Conservation (phyloP, 2,797 vertebrate species). For the Pachyuromys duprasi region DNA sequence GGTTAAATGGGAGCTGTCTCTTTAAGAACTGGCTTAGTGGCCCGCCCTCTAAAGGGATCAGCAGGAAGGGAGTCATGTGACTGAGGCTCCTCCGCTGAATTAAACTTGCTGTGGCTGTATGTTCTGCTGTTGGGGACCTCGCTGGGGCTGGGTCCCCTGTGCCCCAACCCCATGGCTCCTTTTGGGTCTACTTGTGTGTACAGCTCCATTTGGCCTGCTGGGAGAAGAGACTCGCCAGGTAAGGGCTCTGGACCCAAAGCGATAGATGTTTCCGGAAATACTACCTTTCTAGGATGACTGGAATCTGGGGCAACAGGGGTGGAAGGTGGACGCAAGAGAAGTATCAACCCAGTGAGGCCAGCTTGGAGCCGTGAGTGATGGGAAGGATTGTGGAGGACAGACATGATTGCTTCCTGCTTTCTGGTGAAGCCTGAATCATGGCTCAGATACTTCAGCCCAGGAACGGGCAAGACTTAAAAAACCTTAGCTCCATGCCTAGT, state of each 20-base stretch:
- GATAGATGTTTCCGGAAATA: not conserved
- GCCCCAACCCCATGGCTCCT: constrained; percentile 57
- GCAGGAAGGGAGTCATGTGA: constrained; percentile 73
- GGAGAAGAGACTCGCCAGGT: constrained; percentile 78
- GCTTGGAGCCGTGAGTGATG: not conserved
- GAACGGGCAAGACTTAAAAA: not conserved
- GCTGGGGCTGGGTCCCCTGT: constrained; percentile 14
- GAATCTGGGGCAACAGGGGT: not conserved
- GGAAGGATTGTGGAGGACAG: not conserved
- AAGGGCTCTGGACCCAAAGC: not conserved
- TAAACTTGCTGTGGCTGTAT: not conserved
- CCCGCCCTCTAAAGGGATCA: constrained; percentile 56
- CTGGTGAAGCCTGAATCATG: not conserved
- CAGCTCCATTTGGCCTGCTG: constrained; percentile 31
- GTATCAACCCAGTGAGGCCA: not conserved
- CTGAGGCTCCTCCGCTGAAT: not conserved
- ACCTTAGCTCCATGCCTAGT: not conserved
- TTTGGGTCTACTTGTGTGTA: constrained; percentile 57
- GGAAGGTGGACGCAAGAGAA: not conserved
- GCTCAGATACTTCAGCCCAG: not conserved
- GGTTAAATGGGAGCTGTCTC: not conserved
- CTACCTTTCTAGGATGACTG: not conserved
- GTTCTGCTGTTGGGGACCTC: not conserved
- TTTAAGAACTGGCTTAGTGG: constrained; percentile 68
- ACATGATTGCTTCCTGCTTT: not conserved